phyloP scores from a whole-genome alignment of 2,888 invertebrate species.

The Aphodius granarius region DNA sequence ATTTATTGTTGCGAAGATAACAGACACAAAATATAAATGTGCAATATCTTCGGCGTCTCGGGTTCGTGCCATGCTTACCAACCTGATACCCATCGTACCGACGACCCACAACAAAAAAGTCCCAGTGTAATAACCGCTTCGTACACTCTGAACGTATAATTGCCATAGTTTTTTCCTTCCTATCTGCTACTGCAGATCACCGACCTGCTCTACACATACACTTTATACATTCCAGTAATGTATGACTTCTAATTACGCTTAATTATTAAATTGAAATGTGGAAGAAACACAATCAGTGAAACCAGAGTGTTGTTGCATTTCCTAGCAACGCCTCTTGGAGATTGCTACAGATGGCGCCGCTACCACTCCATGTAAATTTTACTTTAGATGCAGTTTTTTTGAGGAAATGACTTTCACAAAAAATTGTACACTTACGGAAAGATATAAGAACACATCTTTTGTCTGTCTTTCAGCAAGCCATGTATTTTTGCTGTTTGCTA shows the following conservation, averaged over 20 bases:
- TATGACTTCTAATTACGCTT: background rate
- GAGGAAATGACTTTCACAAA: too few relatives aligned
- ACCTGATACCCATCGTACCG: constrained; percentile 4
- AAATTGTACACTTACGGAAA: too few relatives aligned
- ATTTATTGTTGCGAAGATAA: constrained; percentile 48
- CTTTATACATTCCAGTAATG: background rate
- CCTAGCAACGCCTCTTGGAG: background rate
- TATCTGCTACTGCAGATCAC: constrained; percentile 4
- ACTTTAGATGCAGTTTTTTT: too few relatives aligned
- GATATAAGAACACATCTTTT: too few relatives aligned
- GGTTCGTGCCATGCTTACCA: constrained; percentile 4
- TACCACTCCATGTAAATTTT: too few relatives aligned
- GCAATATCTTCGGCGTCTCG: constrained; percentile 33
- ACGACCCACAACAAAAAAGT: background rate
- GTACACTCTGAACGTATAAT: constrained; percentile 6
- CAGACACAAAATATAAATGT: constrained; percentile 33
- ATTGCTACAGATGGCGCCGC: too few relatives aligned
- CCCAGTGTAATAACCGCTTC: constrained; percentile 9
- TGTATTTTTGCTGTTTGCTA: too few relatives aligned
- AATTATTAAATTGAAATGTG: background rate
- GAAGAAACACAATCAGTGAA: background rate
- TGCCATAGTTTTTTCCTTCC: constrained; percentile 12
- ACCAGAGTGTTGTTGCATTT: too few relatives aligned
- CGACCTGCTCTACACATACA: background rate
- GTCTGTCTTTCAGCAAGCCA: too few relatives aligned